Percentiles rank a stretch among this genome's conserved stretches.
These are phyloP conservation scores for Agonopterix arenella DNA, from an alignment of 2,888 invertebrate species.

Conservation along the genomic window DNA sequence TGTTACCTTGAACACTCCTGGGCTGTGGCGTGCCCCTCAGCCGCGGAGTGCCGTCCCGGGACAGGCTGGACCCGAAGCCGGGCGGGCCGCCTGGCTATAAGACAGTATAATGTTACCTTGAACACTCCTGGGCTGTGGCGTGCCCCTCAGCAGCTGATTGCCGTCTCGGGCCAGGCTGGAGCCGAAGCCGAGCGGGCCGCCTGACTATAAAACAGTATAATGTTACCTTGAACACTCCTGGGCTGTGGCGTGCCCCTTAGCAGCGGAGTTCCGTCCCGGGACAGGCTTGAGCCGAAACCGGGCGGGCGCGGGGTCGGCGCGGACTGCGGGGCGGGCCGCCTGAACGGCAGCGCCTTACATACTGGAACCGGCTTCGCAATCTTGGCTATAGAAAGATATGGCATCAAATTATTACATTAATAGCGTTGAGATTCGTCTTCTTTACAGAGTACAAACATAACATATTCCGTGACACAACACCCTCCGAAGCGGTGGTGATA, in stretches of 20 bases:
- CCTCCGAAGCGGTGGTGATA: too few relatives aligned
- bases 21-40: slow-evolving; percentile 34
- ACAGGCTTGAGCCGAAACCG: slow-evolving; percentile 57
- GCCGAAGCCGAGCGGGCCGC: slow-evolving; percentile 46
- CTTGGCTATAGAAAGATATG: slow-evolving; percentile 25
- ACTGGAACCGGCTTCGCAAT: slow-evolving; percentile 45
- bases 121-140: slow-evolving; percentile 31
- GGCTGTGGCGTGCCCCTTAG: slow-evolving; percentile 35
- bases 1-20: slow-evolving; percentile 48
- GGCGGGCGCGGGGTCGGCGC: slow-evolving; percentile 14
- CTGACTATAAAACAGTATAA: slow-evolving; percentile 16
- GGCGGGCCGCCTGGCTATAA: slow-evolving; percentile 25
- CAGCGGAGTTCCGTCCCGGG: slow-evolving; percentile 46
- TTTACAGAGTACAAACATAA: too few relatives aligned
- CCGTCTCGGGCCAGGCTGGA: slow-evolving; percentile 52
- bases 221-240: slow-evolving; percentile 48
- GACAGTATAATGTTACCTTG: slow-evolving; percentile 38
- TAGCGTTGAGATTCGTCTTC: too few relatives aligned
- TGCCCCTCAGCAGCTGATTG: slow-evolving; percentile 22
- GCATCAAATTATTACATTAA: too few relatives aligned
- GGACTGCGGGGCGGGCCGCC: slow-evolving; percentile 23
- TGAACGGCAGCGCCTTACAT: slow-evolving; percentile 47
- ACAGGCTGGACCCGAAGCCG: slow-evolving; percentile 57
- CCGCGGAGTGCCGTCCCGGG: slow-evolving; percentile 34
- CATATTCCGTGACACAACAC: too few relatives aligned